Percentiles rank a stretch among this genome's conserved stretches.
These are phyloP conservation scores for Adelosebastes latens DNA, from an alignment of 2,797 vertebrate species.

Conservation along the genomic window DNA sequence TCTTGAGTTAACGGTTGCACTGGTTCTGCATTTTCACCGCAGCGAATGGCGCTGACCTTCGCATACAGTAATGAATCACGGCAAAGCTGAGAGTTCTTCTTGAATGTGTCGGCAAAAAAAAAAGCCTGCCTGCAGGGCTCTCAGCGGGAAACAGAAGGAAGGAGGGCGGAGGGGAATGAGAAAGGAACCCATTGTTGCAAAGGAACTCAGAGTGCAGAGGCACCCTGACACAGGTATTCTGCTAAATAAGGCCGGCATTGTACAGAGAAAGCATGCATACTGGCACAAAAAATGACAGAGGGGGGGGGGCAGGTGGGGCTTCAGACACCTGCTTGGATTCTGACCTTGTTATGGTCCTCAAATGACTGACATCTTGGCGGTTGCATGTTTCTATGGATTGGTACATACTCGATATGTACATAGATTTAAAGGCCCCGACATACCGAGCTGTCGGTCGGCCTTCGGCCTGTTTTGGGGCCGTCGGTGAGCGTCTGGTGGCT, in stretches of 20 bases:
- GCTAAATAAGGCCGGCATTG: conserved; percentile 81
- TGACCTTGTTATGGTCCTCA: conserved; percentile 30
- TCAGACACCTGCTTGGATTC: conserved; percentile 73
- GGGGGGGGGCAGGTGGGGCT: background rate
- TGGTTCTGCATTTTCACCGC: conserved; percentile 31
- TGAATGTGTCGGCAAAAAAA: conserved; percentile 60
- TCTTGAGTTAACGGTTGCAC: background rate
- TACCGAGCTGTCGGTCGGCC: too few relatives aligned
- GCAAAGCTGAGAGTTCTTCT: conserved; percentile 46
- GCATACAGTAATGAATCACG: conserved; percentile 55
- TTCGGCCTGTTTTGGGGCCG: too few relatives aligned
- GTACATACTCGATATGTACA: accelerated
- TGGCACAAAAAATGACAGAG: conserved; percentile 44
- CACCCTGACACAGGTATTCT: conserved; percentile 85
- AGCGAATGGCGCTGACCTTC: conserved; percentile 51
- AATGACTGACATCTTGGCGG: conserved; percentile 25
- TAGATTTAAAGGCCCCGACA: background rate
- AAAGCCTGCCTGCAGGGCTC: conserved; percentile 53
- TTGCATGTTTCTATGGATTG: conserved; percentile 17
- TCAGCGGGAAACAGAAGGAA: conserved; percentile 60
- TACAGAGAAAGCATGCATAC: conserved; percentile 51
- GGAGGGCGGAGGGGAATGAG: conserved; percentile 68
- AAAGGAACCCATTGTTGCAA: conserved; percentile 83
- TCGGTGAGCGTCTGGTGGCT: too few relatives aligned
- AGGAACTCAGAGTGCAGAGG: conserved; percentile 69